A percentile compares a stretch with the other conserved stretches of the same genome.
Evolutionary conservation across 2,888 invertebrate genomes (phyloP).

Genomic region (Galeruca laticollis): DNA sequence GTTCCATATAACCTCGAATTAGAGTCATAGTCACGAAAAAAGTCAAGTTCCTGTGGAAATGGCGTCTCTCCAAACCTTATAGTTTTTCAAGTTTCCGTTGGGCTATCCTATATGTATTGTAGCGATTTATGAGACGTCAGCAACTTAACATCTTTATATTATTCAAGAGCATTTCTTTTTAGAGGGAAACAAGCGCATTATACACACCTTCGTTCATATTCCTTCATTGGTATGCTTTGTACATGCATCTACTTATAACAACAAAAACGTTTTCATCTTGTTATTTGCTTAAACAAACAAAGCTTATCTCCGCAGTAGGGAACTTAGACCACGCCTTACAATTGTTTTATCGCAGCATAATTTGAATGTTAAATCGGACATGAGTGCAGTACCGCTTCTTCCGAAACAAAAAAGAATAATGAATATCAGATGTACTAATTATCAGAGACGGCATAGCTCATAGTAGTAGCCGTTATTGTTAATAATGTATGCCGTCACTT

Average conservation of each 20-base stretch:
- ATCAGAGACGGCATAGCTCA: conserved; percentile 5
- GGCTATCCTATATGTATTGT: neutral
- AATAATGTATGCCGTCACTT: neutral
- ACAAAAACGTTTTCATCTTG: conserved; percentile 21
- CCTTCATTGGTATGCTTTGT: conserved; percentile 24
- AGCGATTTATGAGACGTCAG: neutral
- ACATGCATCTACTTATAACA: conserved; percentile 19
- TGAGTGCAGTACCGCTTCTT: conserved; percentile 11
- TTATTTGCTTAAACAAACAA: conserved; percentile 31
- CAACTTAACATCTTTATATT: neutral
- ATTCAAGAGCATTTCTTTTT: conserved; percentile 5
- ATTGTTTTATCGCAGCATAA: conserved; percentile 27
- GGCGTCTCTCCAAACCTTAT: too few relatives aligned
- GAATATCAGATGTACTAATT: conserved; percentile 18
- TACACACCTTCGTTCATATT: conserved; percentile 8
- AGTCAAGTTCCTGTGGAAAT: too few relatives aligned
- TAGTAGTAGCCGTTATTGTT: neutral
- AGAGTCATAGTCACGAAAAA: too few relatives aligned
- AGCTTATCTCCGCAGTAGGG: conserved; percentile 29
- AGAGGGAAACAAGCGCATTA: conserved; percentile 3
- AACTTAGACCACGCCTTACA: conserved; percentile 25
- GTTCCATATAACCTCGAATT: too few relatives aligned
- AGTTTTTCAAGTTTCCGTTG: too few relatives aligned
- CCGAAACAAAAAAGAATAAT: conserved; percentile 14
- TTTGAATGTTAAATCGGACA: conserved; percentile 30